phyloP scores from a whole-genome alignment of 2,113 vertebrate species.

The Macaca mulatta region DNA sequence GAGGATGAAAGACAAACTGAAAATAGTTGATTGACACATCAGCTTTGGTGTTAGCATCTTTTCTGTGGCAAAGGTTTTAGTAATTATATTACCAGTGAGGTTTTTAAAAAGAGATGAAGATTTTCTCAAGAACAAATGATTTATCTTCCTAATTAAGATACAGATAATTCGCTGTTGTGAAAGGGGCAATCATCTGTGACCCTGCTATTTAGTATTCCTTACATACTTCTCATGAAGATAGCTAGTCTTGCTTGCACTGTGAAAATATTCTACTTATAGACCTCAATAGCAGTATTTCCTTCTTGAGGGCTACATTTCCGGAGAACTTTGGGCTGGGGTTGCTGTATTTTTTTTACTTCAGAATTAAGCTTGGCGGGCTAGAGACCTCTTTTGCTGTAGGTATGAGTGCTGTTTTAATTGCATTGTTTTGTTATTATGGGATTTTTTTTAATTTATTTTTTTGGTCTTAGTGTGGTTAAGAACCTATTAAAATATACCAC shows the following conservation, averaged over 20 bases:
- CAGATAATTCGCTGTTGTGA: neutral
- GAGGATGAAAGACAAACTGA: slow-evolving; percentile 27
- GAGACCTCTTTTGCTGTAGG: neutral
- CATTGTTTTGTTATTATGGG: neutral
- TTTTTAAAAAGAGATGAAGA: neutral
- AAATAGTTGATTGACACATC: slow-evolving; percentile 23
- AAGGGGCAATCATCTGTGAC: neutral
- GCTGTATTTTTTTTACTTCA: neutral
- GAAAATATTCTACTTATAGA: neutral
- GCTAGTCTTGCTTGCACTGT: neutral
- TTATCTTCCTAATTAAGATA: neutral
- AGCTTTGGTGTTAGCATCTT: slow-evolving; percentile 32
- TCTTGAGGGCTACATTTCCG: neutral
- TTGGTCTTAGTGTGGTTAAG: neutral
- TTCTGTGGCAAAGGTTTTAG: neutral
- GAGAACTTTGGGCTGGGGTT: neutral
- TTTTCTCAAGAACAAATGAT: neutral
- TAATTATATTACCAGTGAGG: neutral
- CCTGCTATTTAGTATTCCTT: neutral
- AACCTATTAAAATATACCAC: neutral
- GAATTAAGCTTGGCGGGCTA: neutral
- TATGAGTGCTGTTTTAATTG: neutral
- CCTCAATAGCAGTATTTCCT: neutral
- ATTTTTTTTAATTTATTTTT: neutral
- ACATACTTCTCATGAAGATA: neutral